Base-by-base conservation (phyloP, 2,888 invertebrate species). In the Machimus atricapillus region DNA sequence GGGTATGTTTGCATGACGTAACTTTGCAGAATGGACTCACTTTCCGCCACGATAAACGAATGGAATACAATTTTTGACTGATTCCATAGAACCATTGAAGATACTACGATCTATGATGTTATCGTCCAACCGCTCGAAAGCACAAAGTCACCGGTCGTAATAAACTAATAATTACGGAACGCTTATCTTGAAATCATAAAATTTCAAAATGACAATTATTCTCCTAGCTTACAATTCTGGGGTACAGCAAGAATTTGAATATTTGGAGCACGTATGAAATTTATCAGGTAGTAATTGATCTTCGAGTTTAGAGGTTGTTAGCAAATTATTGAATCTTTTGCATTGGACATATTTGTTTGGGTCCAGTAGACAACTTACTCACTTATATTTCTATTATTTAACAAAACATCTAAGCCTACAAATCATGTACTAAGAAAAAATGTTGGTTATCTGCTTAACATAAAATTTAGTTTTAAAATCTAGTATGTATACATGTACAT, bases 151-250 rank as follows among this genome's bases (percentile, higher is more conserved):
- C 27, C 66, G 23, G 40, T 83, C 19, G 66, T 66, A 83, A 83
- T 83, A 83, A 83, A 83, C 82, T 56, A 82, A 83, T 83, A 83
- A 83, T 83, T 16, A 83, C 66, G 82, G 7, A 31, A n/a, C 56
- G 7, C 66, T 83, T 83, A 83, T 83, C 82, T 66, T 66, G 23
- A 16, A 83, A 83, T 83, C 82, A 83, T 83, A 83, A 40, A 83
- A 83, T 83, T 81, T 81, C 56, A 27, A 81, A 81, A 81, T 23
- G 52, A 52, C 52, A 52, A 52, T 46, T 66, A 56, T 79, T 79
- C 27, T 46, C 31, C 79, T 12, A 58, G 58, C 58, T 9, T 23
- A 7, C 7, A 58, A 58, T n/a, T 58, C 66, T 23, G 27, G 3
- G 14, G 2, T 66, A 12, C 4, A 66, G 2, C 27, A 9, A 66